A percentile compares a stretch with the other conserved stretches of the same genome.
phyloP scores from a whole-genome alignment of 2,797 vertebrate genomes.

The Chaetophractus vellerosus region DNA sequence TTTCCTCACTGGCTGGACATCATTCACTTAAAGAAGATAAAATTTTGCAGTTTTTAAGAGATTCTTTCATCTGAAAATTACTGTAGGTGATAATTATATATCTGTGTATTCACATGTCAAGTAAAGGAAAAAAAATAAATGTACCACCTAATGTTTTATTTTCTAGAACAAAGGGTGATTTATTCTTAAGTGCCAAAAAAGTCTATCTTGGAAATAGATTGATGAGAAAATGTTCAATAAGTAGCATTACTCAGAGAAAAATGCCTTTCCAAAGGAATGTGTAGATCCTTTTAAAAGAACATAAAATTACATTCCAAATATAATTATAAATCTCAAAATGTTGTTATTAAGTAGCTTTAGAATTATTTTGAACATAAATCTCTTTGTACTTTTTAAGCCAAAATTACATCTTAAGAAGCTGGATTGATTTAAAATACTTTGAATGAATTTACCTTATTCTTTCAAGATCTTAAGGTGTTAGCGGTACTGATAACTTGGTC shows the following conservation, averaged over 20 bases:
- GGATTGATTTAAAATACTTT: slow-evolving; percentile 39
- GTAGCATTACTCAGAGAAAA: slow-evolving; percentile 49
- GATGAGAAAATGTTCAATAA: slow-evolving; percentile 45
- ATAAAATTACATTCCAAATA: slow-evolving; percentile 54
- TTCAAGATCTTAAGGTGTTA: slow-evolving; percentile 19
- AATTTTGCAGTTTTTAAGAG: slow-evolving; percentile 70
- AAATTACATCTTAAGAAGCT: slow-evolving; percentile 44
- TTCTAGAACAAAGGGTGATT: slow-evolving; percentile 55
- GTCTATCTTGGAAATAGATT: slow-evolving; percentile 49
- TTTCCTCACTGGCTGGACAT: slow-evolving; percentile 82
- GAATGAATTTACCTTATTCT: neutral
- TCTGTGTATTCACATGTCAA: slow-evolving; percentile 70
- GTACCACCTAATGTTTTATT: neutral
- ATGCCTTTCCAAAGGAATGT: slow-evolving; percentile 50
- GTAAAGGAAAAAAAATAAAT: slow-evolving; percentile 61
- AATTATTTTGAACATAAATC: slow-evolving; percentile 70
- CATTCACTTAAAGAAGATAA: slow-evolving; percentile 78
- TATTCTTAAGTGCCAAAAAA: slow-evolving; percentile 72
- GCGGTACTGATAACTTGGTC: neutral
- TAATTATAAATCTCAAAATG: slow-evolving; percentile 50
- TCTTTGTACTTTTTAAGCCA: slow-evolving; percentile 44
- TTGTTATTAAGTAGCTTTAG: slow-evolving; percentile 51
- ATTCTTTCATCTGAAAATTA: slow-evolving; percentile 73
- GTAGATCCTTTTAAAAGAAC: slow-evolving; percentile 56
- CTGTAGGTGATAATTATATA: slow-evolving; percentile 70